These are phyloP conservation scores for Saxidomus purpurata DNA, from an alignment of 1,140 invertebrate species.

Conservation along the genomic window DNA sequence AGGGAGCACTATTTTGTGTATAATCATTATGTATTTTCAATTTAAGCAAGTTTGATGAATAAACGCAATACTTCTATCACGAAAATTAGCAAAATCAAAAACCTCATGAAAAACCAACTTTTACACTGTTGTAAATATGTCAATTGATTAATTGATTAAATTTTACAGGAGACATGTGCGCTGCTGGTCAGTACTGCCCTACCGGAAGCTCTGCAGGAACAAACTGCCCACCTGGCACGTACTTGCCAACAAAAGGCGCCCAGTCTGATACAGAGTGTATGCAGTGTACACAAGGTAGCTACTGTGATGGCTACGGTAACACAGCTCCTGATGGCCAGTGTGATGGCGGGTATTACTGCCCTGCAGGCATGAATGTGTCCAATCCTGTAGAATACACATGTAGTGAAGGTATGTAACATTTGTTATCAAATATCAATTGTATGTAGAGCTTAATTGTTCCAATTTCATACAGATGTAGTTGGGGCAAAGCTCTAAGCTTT, in stretches of 20 bases:
- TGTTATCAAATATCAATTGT: too few species aligned
- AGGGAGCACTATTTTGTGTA: too few species aligned
- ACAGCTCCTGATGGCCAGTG: constrained; percentile 74
- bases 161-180: constrained; percentile 80
- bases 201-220: constrained; percentile 79
- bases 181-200: constrained; percentile 80
- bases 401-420: constrained; percentile 80
- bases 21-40: too few species aligned
- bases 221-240: constrained; percentile 81
- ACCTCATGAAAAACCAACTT: too few species aligned
- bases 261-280: constrained; percentile 74
- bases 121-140: too few species aligned
- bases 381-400: constrained; percentile 80
- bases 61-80: too few species aligned
- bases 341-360: constrained; percentile 82
- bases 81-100: too few species aligned
- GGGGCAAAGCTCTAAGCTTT: too few species aligned
- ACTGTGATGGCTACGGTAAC: constrained; percentile 82
- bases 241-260: constrained; percentile 76
- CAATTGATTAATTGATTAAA: background rate
- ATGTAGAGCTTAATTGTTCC: too few species aligned
- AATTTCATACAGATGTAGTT: too few species aligned
- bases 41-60: too few species aligned
- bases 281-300: constrained; percentile 77
- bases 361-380: constrained; percentile 78